Conservation (phyloP, 2,888 invertebrate species). For the Clunio marinus region DNA sequence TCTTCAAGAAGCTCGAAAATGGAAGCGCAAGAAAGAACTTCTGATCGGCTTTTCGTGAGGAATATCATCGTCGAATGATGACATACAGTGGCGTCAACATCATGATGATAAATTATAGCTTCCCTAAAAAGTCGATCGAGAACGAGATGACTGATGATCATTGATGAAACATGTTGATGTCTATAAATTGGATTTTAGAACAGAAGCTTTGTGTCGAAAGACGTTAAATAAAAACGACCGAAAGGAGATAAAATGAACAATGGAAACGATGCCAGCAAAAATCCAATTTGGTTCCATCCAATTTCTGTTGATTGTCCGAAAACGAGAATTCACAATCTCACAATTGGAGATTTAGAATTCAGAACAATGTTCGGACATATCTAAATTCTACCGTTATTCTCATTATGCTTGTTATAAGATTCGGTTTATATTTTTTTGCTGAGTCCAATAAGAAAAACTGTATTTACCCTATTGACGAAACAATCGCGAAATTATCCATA, state of each 20-base stretch:
- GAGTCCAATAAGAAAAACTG: background rate
- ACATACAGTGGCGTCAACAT: conserved; percentile 38
- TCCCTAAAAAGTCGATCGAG: conserved; percentile 20
- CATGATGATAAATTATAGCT: conserved; percentile 38
- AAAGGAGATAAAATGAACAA: background rate
- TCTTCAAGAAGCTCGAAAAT: background rate
- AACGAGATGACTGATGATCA: conserved; percentile 36
- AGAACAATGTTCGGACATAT: conserved; percentile 5
- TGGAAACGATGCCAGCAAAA: background rate
- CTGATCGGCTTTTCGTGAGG: too few species aligned
- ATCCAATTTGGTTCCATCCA: background rate
- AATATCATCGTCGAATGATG: conserved; percentile 25
- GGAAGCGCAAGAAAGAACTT: too few species aligned
- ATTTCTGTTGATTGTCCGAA: conserved; percentile 4
- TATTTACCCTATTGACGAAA: background rate
- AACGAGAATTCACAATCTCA: too few species aligned
- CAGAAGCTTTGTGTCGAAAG: conserved; percentile 18
- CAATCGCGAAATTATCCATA: conserved; percentile 27
- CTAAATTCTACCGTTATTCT: conserved; percentile 28
- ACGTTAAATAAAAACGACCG: too few species aligned
- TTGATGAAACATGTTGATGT: conserved; percentile 15
- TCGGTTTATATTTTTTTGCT: background rate
- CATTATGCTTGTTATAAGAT: conserved; percentile 23
- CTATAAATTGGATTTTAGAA: conserved; percentile 12
- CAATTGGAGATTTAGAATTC: conserved; percentile 11